Conservation (phyloP, 2,113 vertebrate genomes). For the Platichthys stellatus region DNA sequence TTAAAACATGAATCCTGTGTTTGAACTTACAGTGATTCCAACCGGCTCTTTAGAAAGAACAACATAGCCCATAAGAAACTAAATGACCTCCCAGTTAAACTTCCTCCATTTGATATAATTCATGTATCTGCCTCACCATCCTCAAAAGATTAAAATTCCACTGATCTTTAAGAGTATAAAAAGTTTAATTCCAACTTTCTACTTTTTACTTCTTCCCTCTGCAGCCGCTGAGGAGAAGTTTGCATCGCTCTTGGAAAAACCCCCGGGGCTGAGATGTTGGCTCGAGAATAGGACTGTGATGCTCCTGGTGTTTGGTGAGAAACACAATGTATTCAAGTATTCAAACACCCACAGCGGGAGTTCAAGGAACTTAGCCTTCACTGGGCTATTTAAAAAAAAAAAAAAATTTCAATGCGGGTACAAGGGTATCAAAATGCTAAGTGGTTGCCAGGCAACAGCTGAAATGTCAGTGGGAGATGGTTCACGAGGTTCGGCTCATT, state of each 20-base stretch:
- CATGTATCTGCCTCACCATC: not conserved
- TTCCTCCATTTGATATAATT: not conserved
- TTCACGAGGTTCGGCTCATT: slow-evolving; percentile 40
- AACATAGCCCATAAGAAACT: not conserved
- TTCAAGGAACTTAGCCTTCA: slow-evolving; percentile 64
- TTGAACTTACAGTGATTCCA: not conserved
- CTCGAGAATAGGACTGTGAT: slow-evolving; percentile 22
- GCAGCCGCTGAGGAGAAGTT: slow-evolving; percentile 29
- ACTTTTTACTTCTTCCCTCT: not conserved
- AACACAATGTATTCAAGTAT: slow-evolving; percentile 51
- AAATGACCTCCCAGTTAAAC: not conserved
- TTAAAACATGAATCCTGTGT: not conserved
- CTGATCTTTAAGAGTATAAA: not conserved
- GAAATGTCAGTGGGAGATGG: slow-evolving; percentile 42
- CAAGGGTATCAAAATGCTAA: slow-evolving; percentile 59
- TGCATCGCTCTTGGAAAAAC: not conserved
- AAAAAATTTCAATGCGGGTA: not conserved
- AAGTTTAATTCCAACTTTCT: not conserved
- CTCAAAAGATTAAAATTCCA: not conserved
- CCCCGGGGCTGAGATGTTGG: slow-evolving; percentile 14
- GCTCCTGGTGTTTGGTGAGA: slow-evolving; percentile 40
- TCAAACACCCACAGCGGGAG: slow-evolving; percentile 64
- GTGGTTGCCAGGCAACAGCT: slow-evolving; percentile 73
- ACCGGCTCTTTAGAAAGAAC: not conserved
- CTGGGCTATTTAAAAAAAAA: too few species aligned